Base-by-base conservation (phyloP, 2,797 vertebrate genomes). In the Rhynchonycteris naso region DNA sequence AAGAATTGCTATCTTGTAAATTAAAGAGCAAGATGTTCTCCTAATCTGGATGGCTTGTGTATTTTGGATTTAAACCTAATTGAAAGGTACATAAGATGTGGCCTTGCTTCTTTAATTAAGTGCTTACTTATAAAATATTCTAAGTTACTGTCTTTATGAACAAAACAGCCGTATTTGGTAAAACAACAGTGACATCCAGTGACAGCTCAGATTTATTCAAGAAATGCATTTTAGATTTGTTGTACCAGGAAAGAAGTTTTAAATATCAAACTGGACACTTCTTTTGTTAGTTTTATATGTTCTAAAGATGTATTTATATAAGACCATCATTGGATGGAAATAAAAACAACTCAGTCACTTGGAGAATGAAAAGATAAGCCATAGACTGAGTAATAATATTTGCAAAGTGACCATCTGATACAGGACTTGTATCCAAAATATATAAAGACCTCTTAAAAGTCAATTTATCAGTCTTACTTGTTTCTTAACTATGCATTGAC, bases 171-270 rank as follows among this genome's bases (percentile, higher is more conserved):
- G 68, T 47, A 24, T 63, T 86, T 94, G 24, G 30, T 96, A 68
- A 95, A 93, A 54, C 90, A 97, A 95, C 91, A 97, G 83, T 91
- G 97, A 95, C 97, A 95, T 93, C 97, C 59, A 95, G 96, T 91
- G 97, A 94, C 90, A 89, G 35, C 1, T 83, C 4, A 35, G 74
- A 86, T 83, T 92, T 90, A 71, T 80, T 69, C 58, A 72, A 92
- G 61, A n/a, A 80, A 52, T 93, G 61, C 56, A 38, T 9, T 79
- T 71, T 56, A 58, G 7, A 58, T 87, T 90, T 83, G 15, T 4
- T 19, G 52, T 30, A 16, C 0, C 21, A 72, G 7, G 6, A 65
- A 69, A 66, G 65, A 88, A 87, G 47, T 75, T 66, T n/a, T 63
- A 47, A 63, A 72, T 22, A 54, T 56, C 66, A 24, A 76, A 30